phyloP scores from a whole-genome alignment of 2,888 invertebrate genomes.

The Pomacea canaliculata region DNA sequence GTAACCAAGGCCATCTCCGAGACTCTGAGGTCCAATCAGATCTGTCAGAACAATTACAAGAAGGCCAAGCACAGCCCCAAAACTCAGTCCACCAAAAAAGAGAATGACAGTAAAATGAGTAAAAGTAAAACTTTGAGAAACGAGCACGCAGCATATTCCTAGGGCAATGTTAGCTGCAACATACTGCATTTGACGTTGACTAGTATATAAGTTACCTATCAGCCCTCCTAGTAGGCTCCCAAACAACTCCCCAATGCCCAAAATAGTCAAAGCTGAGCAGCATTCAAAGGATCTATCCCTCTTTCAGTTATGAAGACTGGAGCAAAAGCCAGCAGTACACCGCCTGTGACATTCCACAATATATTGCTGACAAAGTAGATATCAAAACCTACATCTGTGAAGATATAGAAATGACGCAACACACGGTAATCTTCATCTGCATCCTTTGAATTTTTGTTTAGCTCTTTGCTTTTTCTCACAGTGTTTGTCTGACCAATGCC shows the following conservation, averaged over 20 bases:
- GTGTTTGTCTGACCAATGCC: neutral
- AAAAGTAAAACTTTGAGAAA: constrained; percentile 31
- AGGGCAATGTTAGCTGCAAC: constrained; percentile 44
- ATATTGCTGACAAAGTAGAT: constrained; percentile 58
- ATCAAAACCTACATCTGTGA: constrained; percentile 44
- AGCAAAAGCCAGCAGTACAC: constrained; percentile 47
- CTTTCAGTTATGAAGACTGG: constrained; percentile 48
- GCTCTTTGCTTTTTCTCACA: neutral
- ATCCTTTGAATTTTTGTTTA: neutral
- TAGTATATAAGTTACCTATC: constrained; percentile 47
- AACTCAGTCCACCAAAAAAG: constrained; percentile 44
- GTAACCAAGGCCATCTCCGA: constrained; percentile 57
- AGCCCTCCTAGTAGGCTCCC: constrained; percentile 55
- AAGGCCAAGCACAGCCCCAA: constrained; percentile 57
- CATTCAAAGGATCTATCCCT: constrained; percentile 42
- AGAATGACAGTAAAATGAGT: constrained; percentile 25
- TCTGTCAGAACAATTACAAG: constrained; percentile 57
- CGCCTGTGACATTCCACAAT: constrained; percentile 55
- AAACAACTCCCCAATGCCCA: constrained; percentile 49
- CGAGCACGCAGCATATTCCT: constrained; percentile 39
- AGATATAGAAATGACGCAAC: constrained; percentile 31
- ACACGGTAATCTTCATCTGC: neutral
- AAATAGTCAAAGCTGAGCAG: constrained; percentile 43
- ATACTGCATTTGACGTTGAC: constrained; percentile 47
- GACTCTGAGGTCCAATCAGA: constrained; percentile 48